phyloP scores from a whole-genome alignment of 2,888 invertebrate species.

The Brenthis ino region DNA sequence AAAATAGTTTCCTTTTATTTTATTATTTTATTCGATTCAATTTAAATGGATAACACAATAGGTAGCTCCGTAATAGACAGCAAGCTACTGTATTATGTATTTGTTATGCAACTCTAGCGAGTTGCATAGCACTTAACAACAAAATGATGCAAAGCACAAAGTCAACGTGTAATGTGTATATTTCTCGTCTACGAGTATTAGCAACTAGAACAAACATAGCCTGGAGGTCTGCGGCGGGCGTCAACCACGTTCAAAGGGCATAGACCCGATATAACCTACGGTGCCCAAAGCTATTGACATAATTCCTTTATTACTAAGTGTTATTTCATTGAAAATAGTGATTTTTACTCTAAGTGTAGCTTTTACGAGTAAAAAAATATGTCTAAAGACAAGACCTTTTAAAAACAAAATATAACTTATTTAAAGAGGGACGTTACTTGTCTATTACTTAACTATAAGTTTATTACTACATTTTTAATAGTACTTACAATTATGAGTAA shows the following conservation, averaged over 20 bases:
- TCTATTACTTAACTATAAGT: no score
- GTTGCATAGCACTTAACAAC: neutral
- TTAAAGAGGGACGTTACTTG: no score
- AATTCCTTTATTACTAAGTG: conserved; percentile 4
- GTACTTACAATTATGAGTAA: no score
- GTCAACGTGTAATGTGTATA: neutral
- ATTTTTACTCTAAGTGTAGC: conserved; percentile 9
- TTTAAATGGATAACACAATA: no score
- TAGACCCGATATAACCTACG: conserved; percentile 4
- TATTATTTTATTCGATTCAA: no score
- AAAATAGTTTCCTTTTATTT: no score
- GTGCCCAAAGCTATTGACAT: conserved; percentile 17
- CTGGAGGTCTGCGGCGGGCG: neutral
- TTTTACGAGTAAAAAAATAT: neutral
- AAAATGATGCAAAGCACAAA: conserved; percentile 2
- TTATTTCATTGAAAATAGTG: conserved; percentile 8
- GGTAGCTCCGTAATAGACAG: no score
- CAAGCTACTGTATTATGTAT: neutral
- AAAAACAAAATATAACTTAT: neutral
- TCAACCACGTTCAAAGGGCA: conserved; percentile 15
- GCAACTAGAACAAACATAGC: conserved; percentile 1
- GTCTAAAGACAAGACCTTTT: neutral
- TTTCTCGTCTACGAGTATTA: neutral
- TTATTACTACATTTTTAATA: no score
- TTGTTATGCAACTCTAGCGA: neutral